Conservation (phyloP, 1,140 invertebrate species). For the Drosophila ogumai region DNA sequence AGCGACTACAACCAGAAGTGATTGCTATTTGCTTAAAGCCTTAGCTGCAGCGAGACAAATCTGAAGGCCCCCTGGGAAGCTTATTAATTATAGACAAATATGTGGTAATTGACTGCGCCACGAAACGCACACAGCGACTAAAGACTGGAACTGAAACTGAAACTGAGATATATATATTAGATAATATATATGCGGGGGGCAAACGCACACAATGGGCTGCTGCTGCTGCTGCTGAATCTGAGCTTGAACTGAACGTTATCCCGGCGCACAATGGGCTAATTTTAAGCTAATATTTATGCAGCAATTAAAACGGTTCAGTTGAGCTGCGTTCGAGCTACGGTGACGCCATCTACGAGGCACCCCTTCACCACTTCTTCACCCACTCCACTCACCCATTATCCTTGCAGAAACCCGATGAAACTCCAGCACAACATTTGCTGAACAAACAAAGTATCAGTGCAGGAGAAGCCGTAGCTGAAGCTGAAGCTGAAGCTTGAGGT, state of each 20-base stretch:
- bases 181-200: neutral
- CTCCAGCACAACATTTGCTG: conserved; percentile 52
- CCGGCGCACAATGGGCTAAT: conserved; percentile 73
- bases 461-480: neutral
- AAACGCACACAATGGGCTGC: conserved; percentile 6
- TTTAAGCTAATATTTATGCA: conserved; percentile 81
- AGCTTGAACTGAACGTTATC: conserved; percentile 21
- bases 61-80: conserved; percentile 7
- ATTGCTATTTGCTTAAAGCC: conserved; percentile 43
- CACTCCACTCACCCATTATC: neutral
- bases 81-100: conserved; percentile 79
- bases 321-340: conserved; percentile 39
- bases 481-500: conserved; percentile 1
- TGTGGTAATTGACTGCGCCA: conserved; percentile 71
- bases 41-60: conserved; percentile 31
- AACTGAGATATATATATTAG: conserved; percentile 8
- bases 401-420: conserved; percentile 16
- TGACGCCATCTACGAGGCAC: conserved; percentile 13
- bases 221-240: conserved; percentile 1
- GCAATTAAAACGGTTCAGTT: conserved; percentile 80
- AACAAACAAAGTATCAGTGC: conserved; percentile 43
- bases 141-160: conserved; percentile 1
- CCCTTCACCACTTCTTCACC: neutral
- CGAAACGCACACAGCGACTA: conserved; percentile 13
- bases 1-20: conserved; percentile 14